phyloP scores from a whole-genome alignment of 2,888 invertebrate genomes.

The Zygogramma bicolorata region DNA sequence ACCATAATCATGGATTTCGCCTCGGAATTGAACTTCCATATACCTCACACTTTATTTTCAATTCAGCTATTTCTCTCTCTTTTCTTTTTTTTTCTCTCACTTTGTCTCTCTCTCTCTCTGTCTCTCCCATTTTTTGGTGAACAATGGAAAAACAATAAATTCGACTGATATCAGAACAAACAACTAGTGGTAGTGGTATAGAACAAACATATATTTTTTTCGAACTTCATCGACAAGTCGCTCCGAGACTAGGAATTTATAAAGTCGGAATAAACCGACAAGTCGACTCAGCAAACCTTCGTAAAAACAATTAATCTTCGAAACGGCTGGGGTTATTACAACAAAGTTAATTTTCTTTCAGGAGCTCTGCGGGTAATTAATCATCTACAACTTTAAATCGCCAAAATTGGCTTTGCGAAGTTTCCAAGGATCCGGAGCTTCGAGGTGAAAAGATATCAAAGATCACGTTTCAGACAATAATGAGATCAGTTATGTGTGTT shows the following conservation, averaged over 20 bases:
- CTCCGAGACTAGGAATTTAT: background rate
- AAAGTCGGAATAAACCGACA: slow-evolving; percentile 5
- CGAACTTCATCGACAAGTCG: background rate
- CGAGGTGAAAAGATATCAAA: background rate
- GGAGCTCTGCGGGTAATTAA: background rate
- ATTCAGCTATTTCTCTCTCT: too few species aligned
- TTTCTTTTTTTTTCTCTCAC: too few species aligned
- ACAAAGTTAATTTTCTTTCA: slow-evolving; percentile 19
- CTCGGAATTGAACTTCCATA: too few species aligned
- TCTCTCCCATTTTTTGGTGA: too few species aligned
- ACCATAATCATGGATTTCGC: too few species aligned
- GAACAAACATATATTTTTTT: background rate
- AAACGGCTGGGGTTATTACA: slow-evolving; percentile 14
- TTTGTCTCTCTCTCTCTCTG: too few species aligned
- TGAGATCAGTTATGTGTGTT: background rate
- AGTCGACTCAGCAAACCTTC: background rate
- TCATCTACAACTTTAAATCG: background rate
- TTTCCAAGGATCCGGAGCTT: background rate
- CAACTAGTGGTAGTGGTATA: too few species aligned
- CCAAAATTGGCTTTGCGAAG: background rate
- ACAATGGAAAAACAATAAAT: too few species aligned
- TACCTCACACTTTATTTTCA: too few species aligned
- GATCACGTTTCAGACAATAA: background rate
- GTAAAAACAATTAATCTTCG: slow-evolving; percentile 15
- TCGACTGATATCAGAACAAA: too few species aligned